These are phyloP conservation scores for Phengaris alcon DNA, from an alignment of 2,888 invertebrate genomes.

Conservation along the genomic window DNA sequence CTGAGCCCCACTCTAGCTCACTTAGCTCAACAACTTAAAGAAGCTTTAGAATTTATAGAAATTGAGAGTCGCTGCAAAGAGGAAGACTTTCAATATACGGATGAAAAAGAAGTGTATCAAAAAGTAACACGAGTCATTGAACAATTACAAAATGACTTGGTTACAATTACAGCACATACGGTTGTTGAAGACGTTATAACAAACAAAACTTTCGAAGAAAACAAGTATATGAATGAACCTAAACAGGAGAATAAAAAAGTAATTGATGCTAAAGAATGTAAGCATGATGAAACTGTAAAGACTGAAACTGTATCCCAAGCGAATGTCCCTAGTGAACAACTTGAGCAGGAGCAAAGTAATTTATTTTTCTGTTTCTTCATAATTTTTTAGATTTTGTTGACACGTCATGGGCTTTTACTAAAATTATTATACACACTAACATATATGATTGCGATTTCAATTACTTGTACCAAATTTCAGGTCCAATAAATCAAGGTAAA, in stretches of 20 bases:
- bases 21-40: slow-evolving; percentile 53
- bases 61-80: slow-evolving; percentile 50
- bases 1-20: slow-evolving; percentile 43
- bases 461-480: no score
- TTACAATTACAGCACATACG: slow-evolving; percentile 44
- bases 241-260: background rate
- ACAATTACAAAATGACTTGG: slow-evolving; percentile 56
- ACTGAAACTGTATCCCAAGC: slow-evolving; percentile 43
- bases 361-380: background rate
- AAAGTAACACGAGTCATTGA: slow-evolving; percentile 51
- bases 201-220: background rate
- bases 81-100: slow-evolving; percentile 46
- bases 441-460: background rate
- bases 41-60: slow-evolving; percentile 51
- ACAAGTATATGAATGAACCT: background rate
- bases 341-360: slow-evolving; percentile 43
- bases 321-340: slow-evolving; percentile 39
- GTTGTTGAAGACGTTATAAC: background rate
- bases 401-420: no score
- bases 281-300: slow-evolving; percentile 55
- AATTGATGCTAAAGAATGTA: slow-evolving; percentile 37
- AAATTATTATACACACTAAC: no score
- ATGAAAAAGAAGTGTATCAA: slow-evolving; percentile 45
- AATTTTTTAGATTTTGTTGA: background rate
- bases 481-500: no score